Conservation (phyloP, 2,797 vertebrate species). For the Ficedula albicollis region DNA sequence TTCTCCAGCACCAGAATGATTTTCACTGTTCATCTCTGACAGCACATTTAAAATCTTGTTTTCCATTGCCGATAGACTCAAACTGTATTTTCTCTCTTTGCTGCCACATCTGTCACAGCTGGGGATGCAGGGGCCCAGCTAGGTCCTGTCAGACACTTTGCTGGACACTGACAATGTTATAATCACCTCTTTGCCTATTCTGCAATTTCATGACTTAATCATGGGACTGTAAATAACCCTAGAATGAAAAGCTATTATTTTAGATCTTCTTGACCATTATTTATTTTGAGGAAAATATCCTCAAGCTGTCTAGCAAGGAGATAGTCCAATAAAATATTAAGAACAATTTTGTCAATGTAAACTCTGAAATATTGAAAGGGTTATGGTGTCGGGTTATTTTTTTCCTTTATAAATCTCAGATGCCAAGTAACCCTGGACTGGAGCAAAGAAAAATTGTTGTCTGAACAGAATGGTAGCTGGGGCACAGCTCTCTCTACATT, state of each 20-base stretch:
- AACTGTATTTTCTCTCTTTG: neutral
- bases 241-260: constrained; percentile 39
- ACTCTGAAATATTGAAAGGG: constrained; percentile 56
- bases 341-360: constrained; percentile 54
- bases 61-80: neutral
- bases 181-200: constrained; percentile 1
- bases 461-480: neutral
- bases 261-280: constrained; percentile 34
- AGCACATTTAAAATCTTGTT: neutral
- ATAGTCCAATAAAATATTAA: constrained; percentile 52
- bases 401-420: neutral
- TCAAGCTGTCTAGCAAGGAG: constrained; percentile 6
- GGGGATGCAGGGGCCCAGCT: neutral
- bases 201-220: constrained; percentile 25
- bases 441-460: neutral
- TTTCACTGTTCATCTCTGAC: neutral
- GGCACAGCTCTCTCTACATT: neutral
- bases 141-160: neutral
- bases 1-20: neutral
- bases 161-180: neutral
- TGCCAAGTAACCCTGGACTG: neutral
- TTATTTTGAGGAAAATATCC: constrained; percentile 46
- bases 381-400: neutral
- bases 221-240: neutral
- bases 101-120: constrained; percentile 26